These are phyloP conservation scores for Halocaridina rubra DNA, from an alignment of 2,888 invertebrate species.

Conservation along the genomic window DNA sequence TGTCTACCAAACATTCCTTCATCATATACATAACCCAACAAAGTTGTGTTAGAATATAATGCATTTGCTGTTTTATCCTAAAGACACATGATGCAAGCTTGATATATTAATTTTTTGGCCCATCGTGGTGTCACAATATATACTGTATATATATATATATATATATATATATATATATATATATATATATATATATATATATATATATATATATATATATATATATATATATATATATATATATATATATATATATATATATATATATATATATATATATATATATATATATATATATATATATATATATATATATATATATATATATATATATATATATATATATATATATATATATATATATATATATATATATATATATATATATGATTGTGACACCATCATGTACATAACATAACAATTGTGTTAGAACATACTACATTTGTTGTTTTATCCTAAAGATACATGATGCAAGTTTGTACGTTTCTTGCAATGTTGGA, in stretches of 20 bases:
- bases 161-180: background rate
- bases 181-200: background rate
- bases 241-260: background rate
- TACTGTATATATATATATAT: background rate
- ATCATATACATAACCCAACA: no score
- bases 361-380: slow-evolving; percentile 30
- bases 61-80: no score
- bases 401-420: no score
- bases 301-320: slow-evolving; percentile 39
- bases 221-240: background rate
- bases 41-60: no score
- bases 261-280: slow-evolving; percentile 3
- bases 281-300: slow-evolving; percentile 15
- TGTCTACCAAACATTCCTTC: no score
- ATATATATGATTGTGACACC: slow-evolving; percentile 1
- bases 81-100: no score
- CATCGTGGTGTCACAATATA: background rate
- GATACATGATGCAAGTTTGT: no score
- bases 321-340: slow-evolving; percentile 38
- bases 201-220: background rate
- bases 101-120: no score
- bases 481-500: no score
- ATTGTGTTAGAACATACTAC: no score
- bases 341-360: slow-evolving; percentile 40
- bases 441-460: no score